These are phyloP conservation scores for Trididemnum nubilum DNA, from an alignment of 23 tunicate genomes.

Conservation along the genomic window DNA sequence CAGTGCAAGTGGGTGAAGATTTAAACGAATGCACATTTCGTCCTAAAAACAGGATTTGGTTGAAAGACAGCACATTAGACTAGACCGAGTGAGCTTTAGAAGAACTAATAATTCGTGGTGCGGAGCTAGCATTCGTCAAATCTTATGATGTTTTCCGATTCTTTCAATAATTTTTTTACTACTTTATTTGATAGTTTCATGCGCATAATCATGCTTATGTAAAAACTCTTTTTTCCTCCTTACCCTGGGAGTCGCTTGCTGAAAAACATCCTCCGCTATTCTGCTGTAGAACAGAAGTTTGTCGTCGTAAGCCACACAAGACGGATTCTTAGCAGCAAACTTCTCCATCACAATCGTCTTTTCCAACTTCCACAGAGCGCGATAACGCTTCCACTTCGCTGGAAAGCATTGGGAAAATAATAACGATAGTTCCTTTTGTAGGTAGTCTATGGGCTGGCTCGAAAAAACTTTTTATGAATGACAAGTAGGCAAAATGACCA, in stretches of 20 bases:
- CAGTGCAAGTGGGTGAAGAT: constrained; percentile 77
- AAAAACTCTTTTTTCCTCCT: too few relatives aligned
- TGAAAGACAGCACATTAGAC: not conserved
- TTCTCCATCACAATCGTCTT: constrained; percentile 95
- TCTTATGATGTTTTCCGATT: too few relatives aligned
- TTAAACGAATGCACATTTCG: constrained; percentile 79
- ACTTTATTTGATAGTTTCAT: too few relatives aligned
- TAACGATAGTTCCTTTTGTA: too few relatives aligned
- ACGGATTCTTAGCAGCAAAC: constrained; percentile 88
- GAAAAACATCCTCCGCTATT: constrained; percentile 83
- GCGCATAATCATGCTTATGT: too few relatives aligned
- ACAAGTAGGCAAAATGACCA: too few relatives aligned
- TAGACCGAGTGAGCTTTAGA: not conserved
- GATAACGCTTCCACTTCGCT: constrained; percentile 95
- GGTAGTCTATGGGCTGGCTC: too few relatives aligned
- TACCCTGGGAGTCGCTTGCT: constrained; percentile 89
- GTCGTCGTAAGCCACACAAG: constrained; percentile 96
- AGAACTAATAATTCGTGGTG: not conserved
- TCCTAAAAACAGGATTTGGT: constrained; percentile 58
- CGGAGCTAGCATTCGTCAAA: not conserved
- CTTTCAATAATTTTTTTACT: too few relatives aligned
- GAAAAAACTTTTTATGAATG: too few relatives aligned
- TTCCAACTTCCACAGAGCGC: constrained; percentile 93
- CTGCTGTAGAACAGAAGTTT: constrained; percentile 84
- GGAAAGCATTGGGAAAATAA: not conserved